Percentiles rank a stretch among this genome's conserved stretches.
phyloP scores from a whole-genome alignment of 2,113 vertebrate species.

The crab-eating macaque (Macaca fascicularis) region DNA sequence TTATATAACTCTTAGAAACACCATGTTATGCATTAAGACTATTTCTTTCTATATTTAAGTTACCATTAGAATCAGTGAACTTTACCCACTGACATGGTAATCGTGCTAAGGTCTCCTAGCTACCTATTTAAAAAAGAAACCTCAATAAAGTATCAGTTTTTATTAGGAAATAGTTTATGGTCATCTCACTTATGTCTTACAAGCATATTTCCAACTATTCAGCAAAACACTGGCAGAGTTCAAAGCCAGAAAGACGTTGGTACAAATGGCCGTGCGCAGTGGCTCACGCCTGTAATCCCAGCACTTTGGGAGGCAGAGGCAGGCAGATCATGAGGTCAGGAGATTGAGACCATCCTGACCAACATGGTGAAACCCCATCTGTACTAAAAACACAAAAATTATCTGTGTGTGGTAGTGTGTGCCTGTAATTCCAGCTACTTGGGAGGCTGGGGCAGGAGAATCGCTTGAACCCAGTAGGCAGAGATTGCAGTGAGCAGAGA shows the following conservation, averaged over 20 bases:
- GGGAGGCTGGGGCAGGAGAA: too few relatives aligned
- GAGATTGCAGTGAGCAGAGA: too few relatives aligned
- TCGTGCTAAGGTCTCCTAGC: background rate
- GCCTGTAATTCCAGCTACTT: too few relatives aligned
- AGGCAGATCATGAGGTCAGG: too few relatives aligned
- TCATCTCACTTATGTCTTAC: background rate
- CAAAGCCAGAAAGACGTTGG: background rate
- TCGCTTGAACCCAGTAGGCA: too few relatives aligned
- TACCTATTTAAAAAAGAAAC: background rate
- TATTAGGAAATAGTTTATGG: background rate
- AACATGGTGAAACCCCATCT: too few relatives aligned
- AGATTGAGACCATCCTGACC: too few relatives aligned
- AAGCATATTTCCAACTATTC: background rate
- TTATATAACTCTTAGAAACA: background rate
- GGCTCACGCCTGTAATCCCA: too few relatives aligned
- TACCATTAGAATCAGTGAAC: background rate
- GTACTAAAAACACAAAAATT: too few relatives aligned
- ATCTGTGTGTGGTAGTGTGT: too few relatives aligned
- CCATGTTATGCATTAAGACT: background rate
- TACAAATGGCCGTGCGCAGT: too few relatives aligned
- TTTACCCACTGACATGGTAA: background rate
- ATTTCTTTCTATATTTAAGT: background rate
- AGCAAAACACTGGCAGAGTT: background rate
- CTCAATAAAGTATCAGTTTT: background rate
- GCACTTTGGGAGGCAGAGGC: too few relatives aligned